A percentile compares a stretch with the other conserved stretches of the same genome.
These are phyloP conservation scores for Salmo trutta DNA, from an alignment of 2,797 vertebrate genomes.

Conservation along the genomic window DNA sequence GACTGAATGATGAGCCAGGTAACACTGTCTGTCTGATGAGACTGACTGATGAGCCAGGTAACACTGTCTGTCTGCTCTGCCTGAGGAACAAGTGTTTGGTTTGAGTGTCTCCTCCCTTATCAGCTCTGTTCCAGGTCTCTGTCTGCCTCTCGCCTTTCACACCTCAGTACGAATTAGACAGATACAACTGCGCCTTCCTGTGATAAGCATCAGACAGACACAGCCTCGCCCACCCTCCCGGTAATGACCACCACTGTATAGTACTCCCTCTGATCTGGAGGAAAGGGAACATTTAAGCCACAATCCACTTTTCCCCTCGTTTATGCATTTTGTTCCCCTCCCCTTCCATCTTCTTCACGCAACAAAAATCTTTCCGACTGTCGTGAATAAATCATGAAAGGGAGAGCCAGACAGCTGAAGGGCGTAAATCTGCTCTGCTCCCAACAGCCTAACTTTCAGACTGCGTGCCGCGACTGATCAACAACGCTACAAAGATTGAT, in stretches of 20 bases:
- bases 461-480: not conserved
- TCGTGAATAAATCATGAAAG: slow-evolving; percentile 30
- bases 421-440: slow-evolving; percentile 21
- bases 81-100: not conserved
- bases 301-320: not conserved
- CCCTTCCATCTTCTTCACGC: not conserved
- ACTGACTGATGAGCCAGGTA: not conserved
- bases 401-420: not conserved
- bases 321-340: not conserved
- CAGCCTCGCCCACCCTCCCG: not conserved
- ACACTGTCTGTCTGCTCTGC: not conserved
- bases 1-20: not conserved
- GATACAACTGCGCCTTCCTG: not conserved
- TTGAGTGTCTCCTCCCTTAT: not conserved
- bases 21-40: not conserved
- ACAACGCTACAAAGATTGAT: too few relatives aligned
- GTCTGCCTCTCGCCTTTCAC: not conserved
- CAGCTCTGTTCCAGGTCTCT: not conserved
- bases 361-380: slow-evolving; percentile 2
- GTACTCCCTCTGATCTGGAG: not conserved
- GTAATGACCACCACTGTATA: not conserved
- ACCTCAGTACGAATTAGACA: not conserved
- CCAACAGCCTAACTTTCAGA: not conserved
- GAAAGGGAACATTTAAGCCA: not conserved
- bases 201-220: not conserved